Conservation (phyloP, 2,888 invertebrate genomes). For the Sialis fuliginosa region DNA sequence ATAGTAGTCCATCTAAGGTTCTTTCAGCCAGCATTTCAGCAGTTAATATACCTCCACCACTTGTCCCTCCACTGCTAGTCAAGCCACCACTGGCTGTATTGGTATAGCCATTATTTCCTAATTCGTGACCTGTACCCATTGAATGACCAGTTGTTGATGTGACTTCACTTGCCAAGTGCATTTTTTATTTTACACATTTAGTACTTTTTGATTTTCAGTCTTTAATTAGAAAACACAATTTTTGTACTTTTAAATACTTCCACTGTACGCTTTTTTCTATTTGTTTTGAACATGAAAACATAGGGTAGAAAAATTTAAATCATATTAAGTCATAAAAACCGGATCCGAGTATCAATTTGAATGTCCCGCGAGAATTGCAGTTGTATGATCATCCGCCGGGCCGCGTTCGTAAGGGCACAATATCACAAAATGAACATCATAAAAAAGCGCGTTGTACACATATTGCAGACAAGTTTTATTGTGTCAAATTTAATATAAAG, state of each 20-base stretch:
- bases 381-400: too few relatives aligned
- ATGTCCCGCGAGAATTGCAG: too few relatives aligned
- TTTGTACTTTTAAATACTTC: background rate
- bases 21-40: slow-evolving; percentile 79
- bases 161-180: slow-evolving; percentile 69
- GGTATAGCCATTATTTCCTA: too few relatives aligned
- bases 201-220: slow-evolving; percentile 7
- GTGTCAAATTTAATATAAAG: too few relatives aligned
- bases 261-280: background rate
- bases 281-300: background rate
- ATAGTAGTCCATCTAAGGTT: slow-evolving; percentile 69
- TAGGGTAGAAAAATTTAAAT: too few relatives aligned
- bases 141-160: slow-evolving; percentile 42
- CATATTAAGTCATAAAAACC: too few relatives aligned
- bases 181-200: slow-evolving; percentile 23
- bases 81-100: slow-evolving; percentile 11
- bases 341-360: too few relatives aligned
- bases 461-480: too few relatives aligned
- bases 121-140: background rate
- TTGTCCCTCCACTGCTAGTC: slow-evolving; percentile 9
- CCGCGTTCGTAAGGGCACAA: too few relatives aligned
- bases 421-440: too few relatives aligned
- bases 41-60: slow-evolving; percentile 47
- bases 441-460: too few relatives aligned
- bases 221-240: slow-evolving; percentile 8